A percentile compares a stretch with the other conserved stretches of the same genome.
Conservation (phyloP, 2,888 invertebrate genomes). For the Lepas anatifera region DNA sequence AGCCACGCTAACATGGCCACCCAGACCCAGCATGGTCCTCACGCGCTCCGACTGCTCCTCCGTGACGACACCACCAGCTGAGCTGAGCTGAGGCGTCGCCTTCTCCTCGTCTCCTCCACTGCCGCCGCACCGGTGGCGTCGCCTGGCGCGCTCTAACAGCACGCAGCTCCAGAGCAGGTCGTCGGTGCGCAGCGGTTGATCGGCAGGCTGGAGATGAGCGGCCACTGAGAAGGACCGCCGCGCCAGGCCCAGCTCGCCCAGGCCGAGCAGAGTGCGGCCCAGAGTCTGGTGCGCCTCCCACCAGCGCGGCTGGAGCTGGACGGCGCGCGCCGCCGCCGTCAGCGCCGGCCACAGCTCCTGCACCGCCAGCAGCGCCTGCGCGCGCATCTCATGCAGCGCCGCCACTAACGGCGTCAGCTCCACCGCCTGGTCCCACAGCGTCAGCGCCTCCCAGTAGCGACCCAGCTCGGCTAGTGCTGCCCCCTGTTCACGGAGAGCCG, state of each 20-base stretch:
- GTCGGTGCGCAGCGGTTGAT: slow-evolving; percentile 15
- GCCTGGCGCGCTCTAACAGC: neutral
- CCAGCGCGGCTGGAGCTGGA: slow-evolving; percentile 31
- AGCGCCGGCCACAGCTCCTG: slow-evolving; percentile 18
- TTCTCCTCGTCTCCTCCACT: too few species aligned
- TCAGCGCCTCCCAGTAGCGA: slow-evolving; percentile 17
- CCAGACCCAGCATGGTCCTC: neutral
- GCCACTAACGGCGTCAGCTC: slow-evolving; percentile 1
- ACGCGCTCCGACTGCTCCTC: neutral
- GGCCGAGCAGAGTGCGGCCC: slow-evolving; percentile 32
- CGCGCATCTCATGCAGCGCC: slow-evolving; percentile 18
- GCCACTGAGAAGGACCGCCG: slow-evolving; percentile 22
- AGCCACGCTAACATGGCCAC: neutral
- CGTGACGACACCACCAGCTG: neutral
- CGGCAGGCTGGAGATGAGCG: slow-evolving; percentile 19
- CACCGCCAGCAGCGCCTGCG: slow-evolving; percentile 16
- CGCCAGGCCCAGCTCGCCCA: slow-evolving; percentile 33
- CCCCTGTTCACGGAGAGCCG: slow-evolving; percentile 13
- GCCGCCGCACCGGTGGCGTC: neutral
- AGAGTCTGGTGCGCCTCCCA: slow-evolving; percentile 34
- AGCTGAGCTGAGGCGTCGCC: too few species aligned
- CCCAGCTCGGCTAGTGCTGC: slow-evolving; percentile 11
- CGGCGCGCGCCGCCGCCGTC: slow-evolving; percentile 29
- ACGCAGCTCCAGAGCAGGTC: slow-evolving; percentile 15
- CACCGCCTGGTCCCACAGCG: slow-evolving; percentile 16